These are phyloP conservation scores for Passerina amoena DNA, from an alignment of 2,113 vertebrate species.

Conservation along the genomic window DNA sequence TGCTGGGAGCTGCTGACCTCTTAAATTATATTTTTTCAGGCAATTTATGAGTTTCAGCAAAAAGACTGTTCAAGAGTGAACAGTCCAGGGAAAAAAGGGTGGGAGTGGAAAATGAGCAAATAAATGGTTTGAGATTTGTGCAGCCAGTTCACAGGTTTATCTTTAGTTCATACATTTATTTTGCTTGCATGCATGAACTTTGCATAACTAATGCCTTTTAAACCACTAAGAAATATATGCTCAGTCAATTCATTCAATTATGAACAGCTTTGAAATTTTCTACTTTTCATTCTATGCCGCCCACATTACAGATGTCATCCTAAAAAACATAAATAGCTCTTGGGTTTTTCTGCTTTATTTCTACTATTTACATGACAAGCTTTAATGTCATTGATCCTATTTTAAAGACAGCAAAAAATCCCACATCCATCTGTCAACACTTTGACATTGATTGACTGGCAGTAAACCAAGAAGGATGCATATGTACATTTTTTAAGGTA, in stretches of 20 bases:
- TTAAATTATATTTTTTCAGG: neutral
- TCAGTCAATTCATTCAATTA: constrained; percentile 40
- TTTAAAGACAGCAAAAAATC: constrained; percentile 50
- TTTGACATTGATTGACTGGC: constrained; percentile 9
- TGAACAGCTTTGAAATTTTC: constrained; percentile 48
- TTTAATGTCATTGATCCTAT: constrained; percentile 46
- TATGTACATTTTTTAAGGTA: neutral
- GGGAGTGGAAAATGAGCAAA: neutral
- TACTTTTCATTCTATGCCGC: constrained; percentile 34
- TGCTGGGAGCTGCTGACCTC: neutral
- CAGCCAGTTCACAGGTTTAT: neutral
- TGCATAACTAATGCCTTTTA: constrained; percentile 17
- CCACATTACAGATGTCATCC: constrained; percentile 63
- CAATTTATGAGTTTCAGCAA: neutral
- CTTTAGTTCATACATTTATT: neutral
- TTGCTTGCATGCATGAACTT: neutral
- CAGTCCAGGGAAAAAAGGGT: neutral
- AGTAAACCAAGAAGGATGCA: neutral
- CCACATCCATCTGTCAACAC: neutral
- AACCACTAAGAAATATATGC: neutral
- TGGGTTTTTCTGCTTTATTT: constrained; percentile 36
- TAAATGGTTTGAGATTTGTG: neutral
- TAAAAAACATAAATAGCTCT: constrained; percentile 15
- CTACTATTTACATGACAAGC: constrained; percentile 43
- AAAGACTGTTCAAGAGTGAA: neutral